Evolutionary conservation across 2,113 vertebrate species (phyloP), one percentile per base, ranked within the genome.

Genomic region (Eptesicus fuscus): DNA sequence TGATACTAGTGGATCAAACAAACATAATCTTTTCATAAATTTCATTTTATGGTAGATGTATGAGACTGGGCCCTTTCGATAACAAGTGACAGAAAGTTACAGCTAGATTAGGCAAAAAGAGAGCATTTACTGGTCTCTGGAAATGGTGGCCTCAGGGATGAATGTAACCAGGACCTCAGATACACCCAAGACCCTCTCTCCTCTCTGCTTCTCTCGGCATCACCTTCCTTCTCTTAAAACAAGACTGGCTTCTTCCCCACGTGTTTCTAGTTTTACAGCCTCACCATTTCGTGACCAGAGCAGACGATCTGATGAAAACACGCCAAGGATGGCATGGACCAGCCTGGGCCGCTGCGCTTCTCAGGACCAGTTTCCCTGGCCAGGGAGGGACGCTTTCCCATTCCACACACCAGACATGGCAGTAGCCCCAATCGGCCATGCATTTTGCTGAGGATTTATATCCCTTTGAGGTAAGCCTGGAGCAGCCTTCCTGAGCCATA

Each of bases 401-500:
- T 77, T 96, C 88, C 53, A 92, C 37, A 84, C 91, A 91, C 76
- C 65, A 88, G 18, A 37, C 53, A 18, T 13, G 28, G 28, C 74
- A 88, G 76, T 73, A 79, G 83, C 77, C n/a, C 65, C 83, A 74
- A 59, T 0, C 23, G 86, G 30, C 76, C 94, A 53, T 42, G 22
- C 70, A 47, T 83, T 96, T 71, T 88, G 49, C 76, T 88, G 6
- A 84, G 92, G 95, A 88, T 47, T 92, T 96, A 83, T 44, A 61
- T 95, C 93, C 53, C 86, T 96, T 97, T 49, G 83, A 96, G 95
- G 95, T 85, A 88, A 80, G 73, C 96, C 96, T 85, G 92, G 93
- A 94, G 94, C 93, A 95, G 96, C 94, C 91, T 97, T 97, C 91
- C 93, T 86, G 91, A 98, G 91, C 96, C 97, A 96, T 97, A 95